Conservation (phyloP, 2,888 invertebrate species). For the Xestia rhomboidea region DNA sequence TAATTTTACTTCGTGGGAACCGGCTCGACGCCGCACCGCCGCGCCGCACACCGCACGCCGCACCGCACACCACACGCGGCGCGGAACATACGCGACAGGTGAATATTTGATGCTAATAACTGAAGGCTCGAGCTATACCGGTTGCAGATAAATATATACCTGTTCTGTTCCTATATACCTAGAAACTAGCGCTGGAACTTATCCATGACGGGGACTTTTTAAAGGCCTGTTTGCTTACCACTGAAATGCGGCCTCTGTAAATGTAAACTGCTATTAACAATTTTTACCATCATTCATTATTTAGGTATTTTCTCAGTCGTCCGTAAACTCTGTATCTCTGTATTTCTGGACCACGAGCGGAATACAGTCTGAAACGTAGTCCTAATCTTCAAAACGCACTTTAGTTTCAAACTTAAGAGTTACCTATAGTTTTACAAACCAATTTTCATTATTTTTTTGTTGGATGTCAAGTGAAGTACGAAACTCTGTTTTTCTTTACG, state of each 20-base stretch:
- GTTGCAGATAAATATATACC: background rate
- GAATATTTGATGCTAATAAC: conserved; percentile 64
- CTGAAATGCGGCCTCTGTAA: background rate
- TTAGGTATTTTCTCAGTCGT: background rate
- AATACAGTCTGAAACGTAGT: too few species aligned
- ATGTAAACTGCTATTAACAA: background rate
- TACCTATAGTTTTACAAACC: conserved; percentile 3
- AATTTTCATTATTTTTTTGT: conserved; percentile 47
- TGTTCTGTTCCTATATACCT: background rate
- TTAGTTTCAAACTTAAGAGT: conserved; percentile 7
- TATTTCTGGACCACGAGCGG: too few species aligned
- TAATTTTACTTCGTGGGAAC: conserved; percentile 69
- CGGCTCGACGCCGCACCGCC: background rate
- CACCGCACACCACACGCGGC: background rate
- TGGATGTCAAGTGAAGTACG: conserved; percentile 24
- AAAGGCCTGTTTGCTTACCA: background rate
- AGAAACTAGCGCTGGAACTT: background rate
- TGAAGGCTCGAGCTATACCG: conserved; percentile 23
- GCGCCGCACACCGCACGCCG: background rate
- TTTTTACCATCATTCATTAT: background rate
- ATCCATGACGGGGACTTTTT: background rate
- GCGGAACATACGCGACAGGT: conserved; percentile 58
- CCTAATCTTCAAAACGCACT: conserved; percentile 2
- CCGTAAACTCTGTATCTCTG: background rate
- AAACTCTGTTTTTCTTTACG: conserved; percentile 45